phyloP scores from a whole-genome alignment of 1,140 invertebrate genomes.

The Dinothrombium tinctorium region DNA sequence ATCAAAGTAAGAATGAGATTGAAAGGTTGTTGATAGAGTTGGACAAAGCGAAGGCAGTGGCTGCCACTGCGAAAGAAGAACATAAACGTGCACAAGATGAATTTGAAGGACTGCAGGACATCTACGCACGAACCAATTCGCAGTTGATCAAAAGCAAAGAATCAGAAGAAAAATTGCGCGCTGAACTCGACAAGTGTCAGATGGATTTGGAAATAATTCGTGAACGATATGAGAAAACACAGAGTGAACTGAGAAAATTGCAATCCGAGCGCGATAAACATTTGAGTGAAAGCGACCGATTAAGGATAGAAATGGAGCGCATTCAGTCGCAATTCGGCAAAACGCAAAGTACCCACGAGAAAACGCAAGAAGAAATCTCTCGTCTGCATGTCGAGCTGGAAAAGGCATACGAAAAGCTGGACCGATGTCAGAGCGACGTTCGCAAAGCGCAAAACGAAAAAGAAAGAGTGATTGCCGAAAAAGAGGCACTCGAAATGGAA shows the following conservation, averaged over 20 bases:
- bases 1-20: conserved; percentile 58
- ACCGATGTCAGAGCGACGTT: conserved; percentile 52
- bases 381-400: conserved; percentile 61
- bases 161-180: conserved; percentile 67
- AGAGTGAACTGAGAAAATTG: conserved; percentile 40
- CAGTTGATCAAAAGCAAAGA: conserved; percentile 63
- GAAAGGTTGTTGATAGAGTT: conserved; percentile 57
- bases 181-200: conserved; percentile 49
- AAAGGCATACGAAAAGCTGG: conserved; percentile 69
- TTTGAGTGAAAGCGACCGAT: conserved; percentile 51
- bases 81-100: conserved; percentile 63
- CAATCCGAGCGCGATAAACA: conserved; percentile 65
- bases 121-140: conserved; percentile 56
- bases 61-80: conserved; percentile 56
- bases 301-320: conserved; percentile 40
- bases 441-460: conserved; percentile 50
- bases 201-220: conserved; percentile 58
- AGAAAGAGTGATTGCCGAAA: conserved; percentile 39
- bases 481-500: conserved; percentile 46
- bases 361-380: conserved; percentile 59
- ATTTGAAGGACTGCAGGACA: conserved; percentile 49
- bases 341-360: conserved; percentile 53
- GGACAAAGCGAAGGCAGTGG: conserved; percentile 51
- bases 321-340: conserved; percentile 50
- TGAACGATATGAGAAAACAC: conserved; percentile 67